phyloP scores from a whole-genome alignment of 2,113 vertebrate species.

The Chauna torquata region DNA sequence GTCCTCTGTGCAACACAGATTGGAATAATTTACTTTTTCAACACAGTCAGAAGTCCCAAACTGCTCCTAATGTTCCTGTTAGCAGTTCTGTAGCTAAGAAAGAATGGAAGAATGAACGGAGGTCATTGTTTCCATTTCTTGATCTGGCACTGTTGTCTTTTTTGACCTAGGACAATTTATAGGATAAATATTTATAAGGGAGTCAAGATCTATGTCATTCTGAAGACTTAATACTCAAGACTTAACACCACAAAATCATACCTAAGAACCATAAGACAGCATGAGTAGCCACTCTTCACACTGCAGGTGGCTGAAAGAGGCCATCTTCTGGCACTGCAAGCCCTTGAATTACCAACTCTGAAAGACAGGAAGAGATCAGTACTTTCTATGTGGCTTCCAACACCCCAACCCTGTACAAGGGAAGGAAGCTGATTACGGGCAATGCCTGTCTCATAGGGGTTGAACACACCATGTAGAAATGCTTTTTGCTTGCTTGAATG shows the following conservation, averaged over 20 bases:
- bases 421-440: not conserved
- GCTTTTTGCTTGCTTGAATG: not conserved
- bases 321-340: not conserved
- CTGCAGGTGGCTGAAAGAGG: not conserved
- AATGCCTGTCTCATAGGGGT: not conserved
- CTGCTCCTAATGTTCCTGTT: not conserved
- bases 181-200: not conserved
- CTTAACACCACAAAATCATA: not conserved
- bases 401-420: not conserved
- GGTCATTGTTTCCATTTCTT: not conserved
- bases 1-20: not conserved
- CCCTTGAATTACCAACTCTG: not conserved
- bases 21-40: not conserved
- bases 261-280: not conserved
- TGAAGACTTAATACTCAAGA: not conserved
- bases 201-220: not conserved
- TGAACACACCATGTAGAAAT: not conserved
- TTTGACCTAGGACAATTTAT: not conserved
- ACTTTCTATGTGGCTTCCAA: not conserved
- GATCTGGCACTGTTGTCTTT: not conserved
- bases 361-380: not conserved
- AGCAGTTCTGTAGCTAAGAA: not conserved
- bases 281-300: not conserved
- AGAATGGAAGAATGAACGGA: not conserved
- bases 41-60: not conserved